Percentiles rank a stretch among this genome's conserved stretches.
Evolutionary conservation across 2,888 invertebrate genomes (phyloP).

Genomic region (Hirtodrosophila trivittata): DNA sequence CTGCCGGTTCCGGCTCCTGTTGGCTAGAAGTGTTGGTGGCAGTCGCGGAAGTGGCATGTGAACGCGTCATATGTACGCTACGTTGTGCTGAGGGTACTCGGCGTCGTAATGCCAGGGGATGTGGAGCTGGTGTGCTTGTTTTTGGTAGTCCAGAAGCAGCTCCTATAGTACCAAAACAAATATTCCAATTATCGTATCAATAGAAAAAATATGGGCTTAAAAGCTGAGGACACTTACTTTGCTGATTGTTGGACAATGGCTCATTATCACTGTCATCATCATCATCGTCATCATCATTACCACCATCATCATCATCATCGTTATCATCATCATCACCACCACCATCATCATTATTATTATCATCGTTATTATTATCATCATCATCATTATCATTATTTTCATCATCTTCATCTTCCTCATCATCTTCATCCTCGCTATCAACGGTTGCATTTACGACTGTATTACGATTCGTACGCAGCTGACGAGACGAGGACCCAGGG

Average conservation of each 20-base stretch:
- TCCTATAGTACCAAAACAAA: conserved; percentile 35
- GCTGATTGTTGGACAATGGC: conserved; percentile 80
- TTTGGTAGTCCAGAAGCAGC: conserved; percentile 44
- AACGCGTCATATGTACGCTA: conserved; percentile 80
- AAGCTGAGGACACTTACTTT: conserved; percentile 55
- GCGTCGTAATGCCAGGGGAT: conserved; percentile 72
- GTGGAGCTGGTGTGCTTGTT: conserved; percentile 56
- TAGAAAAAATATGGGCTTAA: neutral
- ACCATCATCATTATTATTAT: conserved; percentile 81
- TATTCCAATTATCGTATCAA: neutral
- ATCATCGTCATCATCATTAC: conserved; percentile 77
- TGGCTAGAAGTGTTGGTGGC: conserved; percentile 45
- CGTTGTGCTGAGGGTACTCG: conserved; percentile 54
- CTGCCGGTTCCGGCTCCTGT: conserved; percentile 50
- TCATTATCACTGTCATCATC: conserved; percentile 82
- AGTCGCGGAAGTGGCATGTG: conserved; percentile 79
- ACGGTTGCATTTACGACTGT: conserved; percentile 68
- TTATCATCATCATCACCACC: too few relatives aligned
- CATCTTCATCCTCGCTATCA: conserved; percentile 73
- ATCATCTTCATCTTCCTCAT: too few relatives aligned
- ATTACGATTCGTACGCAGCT: conserved; percentile 83
- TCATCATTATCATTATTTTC: conserved; percentile 82
- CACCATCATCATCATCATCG: conserved; percentile 79
- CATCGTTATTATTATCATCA: conserved; percentile 75
- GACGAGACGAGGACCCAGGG: conserved; percentile 57